A percentile compares a stretch with the other conserved stretches of the same genome.
These are phyloP conservation scores for Drosophila lacteicornis DNA, from an alignment of 1,140 invertebrate genomes.

Conservation along the genomic window DNA sequence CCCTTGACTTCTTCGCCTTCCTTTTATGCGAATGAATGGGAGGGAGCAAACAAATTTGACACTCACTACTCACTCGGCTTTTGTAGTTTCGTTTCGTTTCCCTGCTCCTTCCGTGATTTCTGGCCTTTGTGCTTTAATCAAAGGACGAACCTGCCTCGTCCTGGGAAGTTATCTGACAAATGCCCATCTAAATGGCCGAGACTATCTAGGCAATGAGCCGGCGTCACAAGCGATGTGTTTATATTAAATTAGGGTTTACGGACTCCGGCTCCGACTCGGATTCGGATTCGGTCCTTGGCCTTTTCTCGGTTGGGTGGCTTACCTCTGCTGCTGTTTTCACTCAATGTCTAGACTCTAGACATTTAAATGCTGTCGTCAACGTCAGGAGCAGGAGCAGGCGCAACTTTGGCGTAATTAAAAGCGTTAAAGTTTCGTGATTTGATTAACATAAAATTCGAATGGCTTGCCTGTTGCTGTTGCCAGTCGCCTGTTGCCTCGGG, in stretches of 20 bases:
- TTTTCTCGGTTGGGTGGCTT: slow-evolving; percentile 54
- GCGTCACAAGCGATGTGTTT: slow-evolving; percentile 68
- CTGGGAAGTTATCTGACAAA: slow-evolving; percentile 68
- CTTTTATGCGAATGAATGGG: not conserved
- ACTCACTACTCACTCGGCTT: slow-evolving; percentile 34
- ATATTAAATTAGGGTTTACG: slow-evolving; percentile 75
- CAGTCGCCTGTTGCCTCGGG: slow-evolving; percentile 8
- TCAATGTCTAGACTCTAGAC: slow-evolving; percentile 66
- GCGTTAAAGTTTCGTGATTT: slow-evolving; percentile 71
- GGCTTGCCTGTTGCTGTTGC: slow-evolving; percentile 21
- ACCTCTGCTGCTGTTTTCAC: slow-evolving; percentile 26
- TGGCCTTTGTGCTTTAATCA: slow-evolving; percentile 51
- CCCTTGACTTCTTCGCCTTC: slow-evolving; percentile 9
- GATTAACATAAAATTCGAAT: slow-evolving; percentile 64
- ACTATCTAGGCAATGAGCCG: slow-evolving; percentile 37
- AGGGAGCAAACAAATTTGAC: slow-evolving; percentile 36
- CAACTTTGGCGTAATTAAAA: slow-evolving; percentile 69
- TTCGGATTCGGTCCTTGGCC: slow-evolving; percentile 49
- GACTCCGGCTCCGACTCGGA: slow-evolving; percentile 17
- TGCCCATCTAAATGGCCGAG: slow-evolving; percentile 66
- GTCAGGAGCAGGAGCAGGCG: slow-evolving; percentile 33
- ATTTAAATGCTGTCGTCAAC: slow-evolving; percentile 38
- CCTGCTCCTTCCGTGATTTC: slow-evolving; percentile 4
- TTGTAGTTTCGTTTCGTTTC: slow-evolving; percentile 11
- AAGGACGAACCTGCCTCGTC: slow-evolving; percentile 51